Conservation (phyloP, 2,888 invertebrate species). For the Ypsolopha scabrella region DNA sequence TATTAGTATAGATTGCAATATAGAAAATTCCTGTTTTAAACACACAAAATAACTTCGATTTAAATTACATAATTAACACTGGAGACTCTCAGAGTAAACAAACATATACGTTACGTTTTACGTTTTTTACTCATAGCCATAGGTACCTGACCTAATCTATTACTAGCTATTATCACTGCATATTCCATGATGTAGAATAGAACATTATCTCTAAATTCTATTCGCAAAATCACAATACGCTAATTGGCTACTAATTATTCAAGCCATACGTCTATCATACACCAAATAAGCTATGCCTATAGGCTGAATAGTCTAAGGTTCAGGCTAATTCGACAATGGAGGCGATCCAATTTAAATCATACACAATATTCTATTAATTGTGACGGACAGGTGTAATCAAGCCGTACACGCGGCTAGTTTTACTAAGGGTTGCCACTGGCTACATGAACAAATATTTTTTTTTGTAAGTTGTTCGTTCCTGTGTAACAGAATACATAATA, state of each 20-base stretch:
- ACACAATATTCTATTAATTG: slow-evolving; percentile 67
- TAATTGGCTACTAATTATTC: slow-evolving; percentile 65
- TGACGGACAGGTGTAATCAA: slow-evolving; percentile 68
- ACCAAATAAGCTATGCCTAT: slow-evolving; percentile 13
- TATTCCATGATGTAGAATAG: background rate
- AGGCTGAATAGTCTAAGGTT: too few species aligned
- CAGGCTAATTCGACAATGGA: slow-evolving; percentile 49
- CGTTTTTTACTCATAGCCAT: too few species aligned
- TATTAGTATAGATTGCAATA: too few species aligned
- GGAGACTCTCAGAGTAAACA: too few species aligned
- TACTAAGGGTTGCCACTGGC: background rate
- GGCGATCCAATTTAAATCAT: slow-evolving; percentile 64
- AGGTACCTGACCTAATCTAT: too few species aligned
- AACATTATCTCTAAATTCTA: slow-evolving; percentile 5
- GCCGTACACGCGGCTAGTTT: slow-evolving; percentile 20
- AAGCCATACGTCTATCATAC: slow-evolving; percentile 40
- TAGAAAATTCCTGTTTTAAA: background rate
- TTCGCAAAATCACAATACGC: slow-evolving; percentile 15
- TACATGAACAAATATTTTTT: too few species aligned
- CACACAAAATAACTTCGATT: too few species aligned
- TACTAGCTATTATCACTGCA: background rate
- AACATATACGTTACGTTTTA: too few species aligned
- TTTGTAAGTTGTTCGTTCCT: too few species aligned
- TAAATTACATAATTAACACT: too few species aligned
- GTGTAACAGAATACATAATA: too few species aligned